Conservation (phyloP, 2,113 vertebrate genomes). For the Chloebia gouldiae region DNA sequence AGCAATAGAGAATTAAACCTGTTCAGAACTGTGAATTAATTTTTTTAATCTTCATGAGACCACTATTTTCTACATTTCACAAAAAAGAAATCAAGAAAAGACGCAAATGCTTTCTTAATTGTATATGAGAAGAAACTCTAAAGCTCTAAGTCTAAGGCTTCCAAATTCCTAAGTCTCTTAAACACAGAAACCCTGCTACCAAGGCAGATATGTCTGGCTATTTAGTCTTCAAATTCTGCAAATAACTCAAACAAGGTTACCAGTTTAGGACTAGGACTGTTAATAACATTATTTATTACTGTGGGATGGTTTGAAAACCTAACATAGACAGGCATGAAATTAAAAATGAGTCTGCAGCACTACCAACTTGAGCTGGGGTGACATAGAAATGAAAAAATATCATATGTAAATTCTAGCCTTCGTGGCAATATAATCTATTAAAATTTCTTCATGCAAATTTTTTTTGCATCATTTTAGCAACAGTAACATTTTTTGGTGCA, state of each 20-base stretch:
- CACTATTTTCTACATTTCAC: neutral
- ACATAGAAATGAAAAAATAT: neutral
- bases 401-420: neutral
- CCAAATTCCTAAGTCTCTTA: neutral
- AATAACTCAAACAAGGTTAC: neutral
- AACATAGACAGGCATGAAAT: neutral
- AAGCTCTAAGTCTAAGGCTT: neutral
- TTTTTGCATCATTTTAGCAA: neutral
- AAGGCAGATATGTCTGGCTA: neutral
- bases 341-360: neutral
- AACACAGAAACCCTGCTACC: neutral
- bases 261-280: neutral
- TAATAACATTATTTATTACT: neutral
- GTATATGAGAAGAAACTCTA: neutral
- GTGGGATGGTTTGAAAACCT: neutral
- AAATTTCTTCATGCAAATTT: neutral
- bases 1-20: neutral
- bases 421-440: neutral
- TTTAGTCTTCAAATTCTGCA: neutral
- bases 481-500: neutral
- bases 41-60: neutral
- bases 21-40: neutral
- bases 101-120: neutral
- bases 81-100: neutral
- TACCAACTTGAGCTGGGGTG: neutral